Conservation (phyloP, 2,797 vertebrate species). For the Petrocephalus schoutedeni region DNA sequence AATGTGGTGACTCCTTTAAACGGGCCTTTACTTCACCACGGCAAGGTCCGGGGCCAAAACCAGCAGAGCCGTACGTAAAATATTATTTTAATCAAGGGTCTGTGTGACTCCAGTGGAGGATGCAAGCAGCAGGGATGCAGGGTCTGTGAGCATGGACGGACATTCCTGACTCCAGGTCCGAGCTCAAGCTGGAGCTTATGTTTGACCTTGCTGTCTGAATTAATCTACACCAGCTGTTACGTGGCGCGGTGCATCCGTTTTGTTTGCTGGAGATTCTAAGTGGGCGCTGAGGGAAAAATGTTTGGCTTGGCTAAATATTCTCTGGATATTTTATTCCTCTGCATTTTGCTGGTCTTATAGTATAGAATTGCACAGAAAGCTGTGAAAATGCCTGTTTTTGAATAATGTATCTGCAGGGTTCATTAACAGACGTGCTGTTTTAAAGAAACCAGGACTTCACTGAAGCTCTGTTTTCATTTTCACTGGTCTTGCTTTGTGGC, state of each 20-base stretch:
- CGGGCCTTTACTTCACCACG: not conserved
- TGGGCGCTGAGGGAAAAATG: not conserved
- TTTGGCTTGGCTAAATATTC: not conserved
- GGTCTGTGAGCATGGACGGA: not conserved
- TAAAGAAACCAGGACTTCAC: not conserved
- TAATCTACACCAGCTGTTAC: constrained; percentile 16
- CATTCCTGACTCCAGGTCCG: not conserved
- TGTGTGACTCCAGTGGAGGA: not conserved
- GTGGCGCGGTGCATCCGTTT: not conserved
- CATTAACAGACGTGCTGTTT: not conserved
- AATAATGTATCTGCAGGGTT: not conserved
- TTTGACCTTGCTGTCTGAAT: constrained; percentile 15
- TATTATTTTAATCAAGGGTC: not conserved
- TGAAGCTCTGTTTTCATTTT: not conserved
- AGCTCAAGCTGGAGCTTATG: not conserved
- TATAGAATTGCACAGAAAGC: not conserved
- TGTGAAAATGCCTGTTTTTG: not conserved
- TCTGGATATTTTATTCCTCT: not conserved
- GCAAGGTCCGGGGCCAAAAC: not conserved
- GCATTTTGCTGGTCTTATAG: not conserved
- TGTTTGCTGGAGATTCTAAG: not conserved
- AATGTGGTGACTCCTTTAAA: not conserved
- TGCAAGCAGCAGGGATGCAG: not conserved
- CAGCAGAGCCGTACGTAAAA: not conserved
- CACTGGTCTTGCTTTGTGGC: not conserved